Evolutionary conservation across 1,140 invertebrate species (phyloP), one percentile per base, ranked within the genome.

Genomic region (Drosophila pandora): DNA sequence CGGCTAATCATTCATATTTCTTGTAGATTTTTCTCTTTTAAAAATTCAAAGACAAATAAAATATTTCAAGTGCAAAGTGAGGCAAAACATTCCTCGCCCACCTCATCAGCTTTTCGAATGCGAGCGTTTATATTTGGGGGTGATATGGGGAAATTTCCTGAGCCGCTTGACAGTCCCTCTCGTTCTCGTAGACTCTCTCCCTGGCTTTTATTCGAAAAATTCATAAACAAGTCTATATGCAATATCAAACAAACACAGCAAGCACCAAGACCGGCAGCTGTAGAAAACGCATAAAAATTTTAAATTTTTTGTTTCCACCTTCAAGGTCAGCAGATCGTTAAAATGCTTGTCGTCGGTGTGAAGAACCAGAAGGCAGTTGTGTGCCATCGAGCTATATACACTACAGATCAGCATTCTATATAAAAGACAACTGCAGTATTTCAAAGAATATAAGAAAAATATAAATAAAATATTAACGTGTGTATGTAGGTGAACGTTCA

Each of bases 61-160:
- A 60, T 83, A 82, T 82, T 85, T 81, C 74, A 78, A 85, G 78
- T 87, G 82, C 83, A 85, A 77, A 76, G 58, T 70, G 53, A 63
- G 61, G 58, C 52, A 58, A 55, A 30, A 47, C 41, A 56, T 37
- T 57, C 50, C 52, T 39, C 58, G 57, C 76, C 71, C 64, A 77
- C 72, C 62, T 43, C 45, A 73, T 47, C 21, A 47, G 41, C 17
- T 41, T 13, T 45, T 9, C 17, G 6, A 45, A 17, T n/a, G n/a
- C 4, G 34, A 37, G 34, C 8, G 34, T 43, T 3, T 22, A 23
- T 47, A 23, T 53, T 43, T 43, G 62, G 59, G 39, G 48, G 21
- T 58, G 39, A 70, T 17, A 59, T 49, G 69, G 59, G 47, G 61
- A 62, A 62, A 77, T 68, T 61, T 78, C 68, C 81, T 49, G 41